phyloP scores from a whole-genome alignment of 2,797 vertebrate species.

The Rhynchotus rufescens region DNA sequence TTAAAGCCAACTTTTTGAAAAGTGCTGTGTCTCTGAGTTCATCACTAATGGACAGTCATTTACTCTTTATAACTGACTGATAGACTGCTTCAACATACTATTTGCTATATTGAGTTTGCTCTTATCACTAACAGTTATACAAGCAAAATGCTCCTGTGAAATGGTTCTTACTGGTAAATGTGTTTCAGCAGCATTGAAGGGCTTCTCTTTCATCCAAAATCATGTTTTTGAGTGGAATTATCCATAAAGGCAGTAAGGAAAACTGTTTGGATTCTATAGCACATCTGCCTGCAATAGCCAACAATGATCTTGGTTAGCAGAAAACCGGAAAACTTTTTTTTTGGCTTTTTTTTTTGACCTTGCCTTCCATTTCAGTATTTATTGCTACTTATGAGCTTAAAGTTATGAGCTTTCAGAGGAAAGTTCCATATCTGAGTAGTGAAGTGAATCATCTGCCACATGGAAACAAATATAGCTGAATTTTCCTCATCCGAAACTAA shows the following conservation, averaged over 20 bases:
- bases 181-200: not conserved
- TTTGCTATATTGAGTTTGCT: not conserved
- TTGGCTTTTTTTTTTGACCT: not conserved
- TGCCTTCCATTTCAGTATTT: not conserved
- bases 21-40: not conserved
- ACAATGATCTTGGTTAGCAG: not conserved
- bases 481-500: not conserved
- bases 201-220: not conserved
- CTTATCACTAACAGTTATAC: not conserved
- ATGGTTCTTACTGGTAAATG: not conserved
- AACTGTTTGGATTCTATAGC: not conserved
- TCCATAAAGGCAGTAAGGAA: not conserved
- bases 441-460: not conserved
- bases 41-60: not conserved
- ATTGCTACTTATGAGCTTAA: not conserved
- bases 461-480: not conserved
- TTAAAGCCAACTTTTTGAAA: not conserved
- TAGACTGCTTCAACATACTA: not conserved
- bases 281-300: not conserved
- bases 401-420: not conserved
- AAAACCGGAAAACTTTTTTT: not conserved
- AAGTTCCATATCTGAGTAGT: not conserved
- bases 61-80: not conserved
- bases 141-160: not conserved
- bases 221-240: not conserved